These are phyloP conservation scores for Drosophila elegans DNA, from an alignment of 1,140 invertebrate genomes.

Conservation along the genomic window DNA sequence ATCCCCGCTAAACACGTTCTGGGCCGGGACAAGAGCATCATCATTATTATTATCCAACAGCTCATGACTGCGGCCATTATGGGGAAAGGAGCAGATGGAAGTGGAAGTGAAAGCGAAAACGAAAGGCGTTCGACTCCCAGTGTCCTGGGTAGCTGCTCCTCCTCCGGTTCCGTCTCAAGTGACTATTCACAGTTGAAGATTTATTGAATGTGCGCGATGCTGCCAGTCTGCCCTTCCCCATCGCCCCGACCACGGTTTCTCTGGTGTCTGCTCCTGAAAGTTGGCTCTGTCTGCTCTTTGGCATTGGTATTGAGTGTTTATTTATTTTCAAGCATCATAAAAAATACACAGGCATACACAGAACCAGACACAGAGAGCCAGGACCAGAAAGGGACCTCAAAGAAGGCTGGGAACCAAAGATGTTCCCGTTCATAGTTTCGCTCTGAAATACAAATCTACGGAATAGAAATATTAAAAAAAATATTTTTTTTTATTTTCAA, in stretches of 20 bases:
- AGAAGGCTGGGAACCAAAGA: not conserved
- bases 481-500: too few relatives aligned
- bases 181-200: constrained; percentile 78
- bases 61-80: constrained; percentile 74
- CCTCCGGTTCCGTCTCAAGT: constrained; percentile 64
- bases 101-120: constrained; percentile 69
- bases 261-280: constrained; percentile 55
- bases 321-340: constrained; percentile 82
- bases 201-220: constrained; percentile 77
- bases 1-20: constrained; percentile 11
- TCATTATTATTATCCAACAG: constrained; percentile 58
- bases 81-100: constrained; percentile 38
- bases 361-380: constrained; percentile 24
- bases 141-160: constrained; percentile 16
- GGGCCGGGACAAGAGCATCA: constrained; percentile 31
- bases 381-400: constrained; percentile 26
- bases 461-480: too few relatives aligned
- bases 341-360: constrained; percentile 68
- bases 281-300: constrained; percentile 73
- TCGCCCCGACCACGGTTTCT: constrained; percentile 12
- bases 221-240: constrained; percentile 31
- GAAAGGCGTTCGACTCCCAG: constrained; percentile 59
- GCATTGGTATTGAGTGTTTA: constrained; percentile 80
- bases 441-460: not conserved
- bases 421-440: constrained; percentile 18